These are phyloP conservation scores for Cepaea hortensis DNA, from an alignment of 2,888 invertebrate genomes.

Conservation along the genomic window DNA sequence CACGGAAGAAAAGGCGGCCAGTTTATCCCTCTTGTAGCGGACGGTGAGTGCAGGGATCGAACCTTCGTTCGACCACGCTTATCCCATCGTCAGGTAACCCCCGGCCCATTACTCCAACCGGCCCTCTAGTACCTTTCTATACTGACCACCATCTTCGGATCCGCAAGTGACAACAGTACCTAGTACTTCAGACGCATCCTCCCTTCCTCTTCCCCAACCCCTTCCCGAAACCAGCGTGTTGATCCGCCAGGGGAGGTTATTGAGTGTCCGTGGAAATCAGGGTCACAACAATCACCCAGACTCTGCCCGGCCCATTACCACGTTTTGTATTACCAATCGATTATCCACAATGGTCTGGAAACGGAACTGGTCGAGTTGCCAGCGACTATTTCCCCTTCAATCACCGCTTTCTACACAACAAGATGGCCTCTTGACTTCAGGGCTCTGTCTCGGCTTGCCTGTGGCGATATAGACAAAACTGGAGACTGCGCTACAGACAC, in stretches of 20 bases:
- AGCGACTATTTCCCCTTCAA: constrained; percentile 4
- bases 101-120: too few species aligned
- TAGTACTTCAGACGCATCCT: background rate
- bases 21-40: too few species aligned
- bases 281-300: constrained; percentile 9
- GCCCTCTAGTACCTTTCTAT: too few species aligned
- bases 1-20: too few species aligned
- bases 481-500: too few species aligned
- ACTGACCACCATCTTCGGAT: too few species aligned
- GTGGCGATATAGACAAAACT: too few species aligned
- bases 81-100: too few species aligned
- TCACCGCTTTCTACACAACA: constrained; percentile 14
- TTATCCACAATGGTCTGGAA: constrained; percentile 8
- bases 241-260: background rate
- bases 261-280: constrained; percentile 18
- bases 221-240: background rate
- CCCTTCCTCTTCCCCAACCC: background rate
- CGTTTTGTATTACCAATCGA: constrained; percentile 28
- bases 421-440: constrained; percentile 11
- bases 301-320: constrained; percentile 11
- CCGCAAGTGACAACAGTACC: too few species aligned
- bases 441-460: too few species aligned
- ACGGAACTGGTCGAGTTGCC: constrained; percentile 1
- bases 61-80: too few species aligned
- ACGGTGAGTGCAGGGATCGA: too few species aligned